A percentile compares a stretch with the other conserved stretches of the same genome.
Conservation (phyloP, 2,113 vertebrate species). For the Leptobrachium ailaonicum region DNA sequence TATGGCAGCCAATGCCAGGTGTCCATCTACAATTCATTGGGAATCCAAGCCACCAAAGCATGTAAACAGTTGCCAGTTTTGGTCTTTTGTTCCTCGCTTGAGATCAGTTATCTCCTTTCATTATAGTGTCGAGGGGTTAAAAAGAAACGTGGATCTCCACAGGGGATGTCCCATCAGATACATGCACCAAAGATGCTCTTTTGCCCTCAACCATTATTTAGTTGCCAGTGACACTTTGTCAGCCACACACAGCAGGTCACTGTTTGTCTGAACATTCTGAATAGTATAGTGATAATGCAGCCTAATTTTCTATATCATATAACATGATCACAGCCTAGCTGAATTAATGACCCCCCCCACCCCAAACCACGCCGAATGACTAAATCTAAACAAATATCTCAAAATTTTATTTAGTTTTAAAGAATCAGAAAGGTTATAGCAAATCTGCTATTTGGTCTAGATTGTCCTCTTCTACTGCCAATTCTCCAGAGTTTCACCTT, state of each 20-base stretch:
- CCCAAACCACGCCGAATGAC: too few species aligned
- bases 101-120: conserved; percentile 33
- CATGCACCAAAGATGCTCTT: conserved; percentile 22
- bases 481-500: too few species aligned
- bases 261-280: too few species aligned
- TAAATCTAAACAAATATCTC: too few species aligned
- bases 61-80: conserved; percentile 15
- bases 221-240: background rate
- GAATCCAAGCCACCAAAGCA: conserved; percentile 5
- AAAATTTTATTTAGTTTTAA: too few species aligned
- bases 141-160: conserved; percentile 19
- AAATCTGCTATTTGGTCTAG: too few species aligned
- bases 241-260: background rate
- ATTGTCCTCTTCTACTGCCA: too few species aligned
- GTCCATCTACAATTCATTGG: background rate
- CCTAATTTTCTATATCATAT: too few species aligned
- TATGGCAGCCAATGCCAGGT: conserved; percentile 3
- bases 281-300: too few species aligned
- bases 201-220: conserved; percentile 19
- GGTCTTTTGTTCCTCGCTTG: conserved; percentile 8
- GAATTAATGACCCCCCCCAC: too few species aligned
- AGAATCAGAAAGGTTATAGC: too few species aligned
- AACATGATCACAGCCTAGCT: too few species aligned
- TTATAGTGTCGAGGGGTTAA: conserved; percentile 29
- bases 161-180: conserved; percentile 6